Evolutionary conservation across 2,113 vertebrate species (phyloP), one percentile per base, ranked within the genome.

Genomic region (Rhodinocichla rosea): DNA sequence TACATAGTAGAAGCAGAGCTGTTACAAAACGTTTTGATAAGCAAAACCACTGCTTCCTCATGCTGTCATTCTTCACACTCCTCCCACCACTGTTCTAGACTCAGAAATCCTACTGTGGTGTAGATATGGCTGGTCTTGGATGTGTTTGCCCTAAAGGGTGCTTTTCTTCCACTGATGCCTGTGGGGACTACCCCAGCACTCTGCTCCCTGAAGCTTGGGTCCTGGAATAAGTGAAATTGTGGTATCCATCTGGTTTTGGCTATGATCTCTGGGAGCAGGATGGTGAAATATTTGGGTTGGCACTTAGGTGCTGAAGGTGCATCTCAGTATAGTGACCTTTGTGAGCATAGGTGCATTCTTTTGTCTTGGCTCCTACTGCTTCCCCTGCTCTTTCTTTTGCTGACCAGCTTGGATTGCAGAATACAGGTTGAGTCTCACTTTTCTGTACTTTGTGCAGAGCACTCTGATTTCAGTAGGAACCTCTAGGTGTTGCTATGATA

Each of bases 401-500:
- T 71, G 53, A 55, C 15, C 37, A n/a, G 1, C 63, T 68, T 55
- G 60, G 35, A 28, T 60, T 53, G 56, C 16, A 59, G 59, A 59
- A 60, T 20, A 37, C 4, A 24, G 13, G 26, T 6, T 42, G 49
- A 32, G 35, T 42, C 49, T 70, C 7, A 6, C 49, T 37, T 83
- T 55, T 74, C 42, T 24, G 35, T 28, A 59, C 14, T n/a, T 89
- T 30, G 24, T 77, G 49, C 52, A 71, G 57, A 68, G 69, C 8
- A 0, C 18, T 77, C 73, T 75, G 90, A 60, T 93, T 93, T 95
- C 93, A 68, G 64, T 56, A 77, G 79, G 64, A 90, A 21, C 93
- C 88, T 94, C 86, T 95, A 95, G 93, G 83, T 94, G 90, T 70
- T 97, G 92, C 95, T 97, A 60, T 89, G 64, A 94, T 94, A 94